Percentiles rank a stretch among this genome's conserved stretches.
Evolutionary conservation across 30 jellyfish, hydroid and myxozoan genomes (phyloP).

Genomic region (Hydra vulgaris): DNA sequence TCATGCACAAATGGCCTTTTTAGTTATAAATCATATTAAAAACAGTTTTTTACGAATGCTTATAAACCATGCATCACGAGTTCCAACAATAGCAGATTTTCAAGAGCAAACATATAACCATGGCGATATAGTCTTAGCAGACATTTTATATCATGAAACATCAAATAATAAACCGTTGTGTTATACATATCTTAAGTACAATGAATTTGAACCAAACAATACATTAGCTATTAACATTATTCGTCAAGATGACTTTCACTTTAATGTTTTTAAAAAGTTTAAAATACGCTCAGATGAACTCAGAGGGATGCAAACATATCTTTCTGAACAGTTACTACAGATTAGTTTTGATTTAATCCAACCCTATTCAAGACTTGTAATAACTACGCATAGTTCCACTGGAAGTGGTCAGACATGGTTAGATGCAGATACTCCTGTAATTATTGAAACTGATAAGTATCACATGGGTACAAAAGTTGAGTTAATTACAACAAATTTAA

Average conservation of each 20-base stretch:
- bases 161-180: slow-evolving; percentile 60
- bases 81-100: slow-evolving; percentile 37
- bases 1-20: slow-evolving; percentile 98
- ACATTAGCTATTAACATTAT: slow-evolving; percentile 58
- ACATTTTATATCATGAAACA: slow-evolving; percentile 55
- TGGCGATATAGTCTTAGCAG: slow-evolving; percentile 44
- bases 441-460: slow-evolving; percentile 65
- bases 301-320: slow-evolving; percentile 87
- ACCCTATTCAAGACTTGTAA: slow-evolving; percentile 60
- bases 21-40: slow-evolving; percentile 70
- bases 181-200: slow-evolving; percentile 55
- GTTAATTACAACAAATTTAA: slow-evolving; percentile 64
- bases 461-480: slow-evolving; percentile 91
- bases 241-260: slow-evolving; percentile 63
- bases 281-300: slow-evolving; percentile 69
- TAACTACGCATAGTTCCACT: slow-evolving; percentile 67
- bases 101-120: slow-evolving; percentile 17
- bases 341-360: slow-evolving; percentile 47
- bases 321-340: slow-evolving; percentile 80
- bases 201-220: slow-evolving; percentile 69
- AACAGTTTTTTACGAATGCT: slow-evolving; percentile 67
- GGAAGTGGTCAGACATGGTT: slow-evolving; percentile 92
- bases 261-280: slow-evolving; percentile 68
- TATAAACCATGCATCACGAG: slow-evolving; percentile 56
- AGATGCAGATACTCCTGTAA: slow-evolving; percentile 75